These are phyloP conservation scores for Sepioteuthis lessoniana DNA, from an alignment of 2,888 invertebrate species.

Conservation along the genomic window DNA sequence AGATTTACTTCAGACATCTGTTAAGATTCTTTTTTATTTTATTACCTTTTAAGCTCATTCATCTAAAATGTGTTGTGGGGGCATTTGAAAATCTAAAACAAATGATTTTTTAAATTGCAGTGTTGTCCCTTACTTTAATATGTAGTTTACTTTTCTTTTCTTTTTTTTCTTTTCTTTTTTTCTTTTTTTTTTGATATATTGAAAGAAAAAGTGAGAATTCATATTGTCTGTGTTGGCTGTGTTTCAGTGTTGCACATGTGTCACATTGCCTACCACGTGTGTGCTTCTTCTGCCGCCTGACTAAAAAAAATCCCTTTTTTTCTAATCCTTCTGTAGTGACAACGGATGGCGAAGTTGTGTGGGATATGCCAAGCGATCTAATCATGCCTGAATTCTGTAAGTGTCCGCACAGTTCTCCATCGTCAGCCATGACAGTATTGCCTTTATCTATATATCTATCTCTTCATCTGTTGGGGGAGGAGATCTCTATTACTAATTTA, in stretches of 20 bases:
- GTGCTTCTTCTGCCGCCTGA: conserved; percentile 59
- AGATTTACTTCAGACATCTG: neutral
- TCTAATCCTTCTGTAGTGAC: conserved; percentile 68
- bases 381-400: conserved; percentile 69
- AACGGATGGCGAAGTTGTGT: conserved; percentile 68
- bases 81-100: neutral
- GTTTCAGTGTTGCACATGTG: conserved; percentile 45
- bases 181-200: too few species aligned
- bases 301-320: conserved; percentile 65
- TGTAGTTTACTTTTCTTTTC: neutral
- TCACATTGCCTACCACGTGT: conserved; percentile 43
- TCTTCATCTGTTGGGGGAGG: conserved; percentile 36
- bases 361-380: conserved; percentile 66
- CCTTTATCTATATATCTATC: conserved; percentile 47
- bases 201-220: conserved; percentile 23
- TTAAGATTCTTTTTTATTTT: neutral
- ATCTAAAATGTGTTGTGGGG: neutral
- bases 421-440: conserved; percentile 47
- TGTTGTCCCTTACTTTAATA: neutral
- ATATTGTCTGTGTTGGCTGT: conserved; percentile 35
- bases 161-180: too few species aligned
- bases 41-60: neutral
- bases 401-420: conserved; percentile 53
- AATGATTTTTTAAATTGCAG: neutral
- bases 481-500: conserved; percentile 35